Evolutionary conservation across 2,797 vertebrate species (phyloP).

Genomic region (Anabas testudineus): DNA sequence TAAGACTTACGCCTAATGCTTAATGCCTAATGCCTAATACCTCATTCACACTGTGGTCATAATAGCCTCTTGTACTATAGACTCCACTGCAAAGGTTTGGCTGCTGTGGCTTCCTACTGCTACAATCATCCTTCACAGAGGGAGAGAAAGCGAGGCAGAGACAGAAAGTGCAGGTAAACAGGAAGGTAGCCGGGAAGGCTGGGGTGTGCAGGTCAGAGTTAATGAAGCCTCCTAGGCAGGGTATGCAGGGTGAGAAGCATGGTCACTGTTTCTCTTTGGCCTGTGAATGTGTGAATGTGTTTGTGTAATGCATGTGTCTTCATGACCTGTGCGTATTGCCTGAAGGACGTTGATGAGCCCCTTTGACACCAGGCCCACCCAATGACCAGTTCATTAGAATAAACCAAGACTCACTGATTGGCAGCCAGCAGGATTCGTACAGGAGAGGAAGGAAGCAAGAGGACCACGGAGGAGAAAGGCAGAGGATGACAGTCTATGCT

Average conservation of each 20-base stretch:
- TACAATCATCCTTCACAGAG: constrained; percentile 63
- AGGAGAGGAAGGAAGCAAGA: constrained; percentile 33
- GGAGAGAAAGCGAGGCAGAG: constrained; percentile 34
- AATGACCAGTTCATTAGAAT: constrained; percentile 71
- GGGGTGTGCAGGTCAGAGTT: constrained; percentile 71
- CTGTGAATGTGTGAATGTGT: constrained; percentile 38
- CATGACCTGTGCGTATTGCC: constrained; percentile 48
- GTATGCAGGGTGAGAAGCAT: constrained; percentile 71
- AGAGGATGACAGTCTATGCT: constrained; percentile 40
- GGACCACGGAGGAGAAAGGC: constrained; percentile 36
- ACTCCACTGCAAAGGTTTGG: constrained; percentile 52
- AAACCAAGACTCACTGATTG: constrained; percentile 51
- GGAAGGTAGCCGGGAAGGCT: constrained; percentile 54
- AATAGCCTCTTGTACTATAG: constrained; percentile 69
- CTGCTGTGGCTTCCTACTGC: constrained; percentile 55
- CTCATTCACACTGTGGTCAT: constrained; percentile 72
- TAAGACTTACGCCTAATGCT: constrained; percentile 72
- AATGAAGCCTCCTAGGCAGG: constrained; percentile 76
- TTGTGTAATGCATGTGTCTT: constrained; percentile 27
- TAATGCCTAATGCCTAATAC: constrained; percentile 76
- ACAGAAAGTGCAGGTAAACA: constrained; percentile 69
- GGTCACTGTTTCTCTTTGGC: constrained; percentile 67
- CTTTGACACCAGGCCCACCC: constrained; percentile 69
- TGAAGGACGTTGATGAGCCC: constrained; percentile 66
- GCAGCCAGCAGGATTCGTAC: constrained; percentile 17